phyloP scores from a whole-genome alignment of 2,888 invertebrate species.

The Theodoxus fluviatilis region DNA sequence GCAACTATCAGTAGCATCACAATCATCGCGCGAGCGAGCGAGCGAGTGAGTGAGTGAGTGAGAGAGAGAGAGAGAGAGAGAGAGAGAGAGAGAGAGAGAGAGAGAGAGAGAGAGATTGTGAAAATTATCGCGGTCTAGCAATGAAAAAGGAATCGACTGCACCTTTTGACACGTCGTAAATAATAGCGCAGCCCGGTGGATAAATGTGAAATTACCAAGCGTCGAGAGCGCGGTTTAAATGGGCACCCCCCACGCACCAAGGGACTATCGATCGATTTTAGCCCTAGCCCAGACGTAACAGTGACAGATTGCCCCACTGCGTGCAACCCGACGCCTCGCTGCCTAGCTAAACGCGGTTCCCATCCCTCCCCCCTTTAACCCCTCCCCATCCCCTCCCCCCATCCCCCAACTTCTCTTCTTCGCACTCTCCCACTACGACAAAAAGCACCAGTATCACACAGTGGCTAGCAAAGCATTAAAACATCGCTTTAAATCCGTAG shows the following conservation, averaged over 20 bases:
- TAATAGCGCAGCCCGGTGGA: too few species aligned
- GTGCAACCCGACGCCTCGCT: not conserved
- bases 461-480: too few species aligned
- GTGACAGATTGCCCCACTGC: slow-evolving; percentile 3
- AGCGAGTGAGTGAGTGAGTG: slow-evolving; percentile 1
- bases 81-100: slow-evolving; percentile 18
- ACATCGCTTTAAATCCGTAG: too few species aligned
- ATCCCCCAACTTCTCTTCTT: not conserved
- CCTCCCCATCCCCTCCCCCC: not conserved
- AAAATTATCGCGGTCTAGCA: slow-evolving; percentile 19
- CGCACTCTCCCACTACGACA: not conserved
- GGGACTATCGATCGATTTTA: not conserved
- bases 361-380: not conserved
- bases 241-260: not conserved
- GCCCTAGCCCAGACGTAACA: slow-evolving; percentile 3
- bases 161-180: too few species aligned
- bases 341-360: not conserved
- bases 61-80: slow-evolving; percentile 5
- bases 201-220: not conserved
- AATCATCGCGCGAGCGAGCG: not conserved
- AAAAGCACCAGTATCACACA: not conserved
- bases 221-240: not conserved
- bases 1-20: not conserved
- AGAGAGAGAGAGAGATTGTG: slow-evolving; percentile 18
- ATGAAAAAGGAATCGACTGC: too few species aligned